Base-by-base conservation (phyloP, 2,888 invertebrate species). In the Sthenelais limicola region DNA sequence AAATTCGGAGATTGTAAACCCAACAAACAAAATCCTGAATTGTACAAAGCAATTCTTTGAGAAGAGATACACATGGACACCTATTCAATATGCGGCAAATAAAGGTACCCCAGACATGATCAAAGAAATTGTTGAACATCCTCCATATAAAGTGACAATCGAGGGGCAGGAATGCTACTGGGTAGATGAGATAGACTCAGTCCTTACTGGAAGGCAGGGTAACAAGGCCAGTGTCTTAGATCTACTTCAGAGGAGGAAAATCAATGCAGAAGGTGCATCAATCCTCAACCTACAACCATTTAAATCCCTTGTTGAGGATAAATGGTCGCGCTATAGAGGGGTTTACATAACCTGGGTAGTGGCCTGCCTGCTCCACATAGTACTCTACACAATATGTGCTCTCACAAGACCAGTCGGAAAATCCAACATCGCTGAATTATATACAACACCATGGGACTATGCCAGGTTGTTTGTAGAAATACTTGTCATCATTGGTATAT, bases 331-430 rank as follows among this genome's bases (percentile, higher is more conserved):
- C 30, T 56, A 56, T 21, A 32, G 30, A 21, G 32, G n/a, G 18
- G 30, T 33, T 21, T 56, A 56, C 32, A 56, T 56, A 1, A 33
- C 32, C 3, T 30, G 9, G 28, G 15, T 56, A 3, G n/a, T 56
- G 30, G 9, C 28, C 5, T 30, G 24, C 18, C 32, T 56, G 15
- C 7, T 21, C 12, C 33, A 21, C 32, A 56, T 56, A 33, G 33
- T 28, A 2, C 30, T 56, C 30, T 56, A 33, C 56, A 56, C 30
- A 9, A 18, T 56, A 21, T 56, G 56, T 32, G 56, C 56, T 3
- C n/a, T n/a, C 56, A 33, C 18, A 18, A 32, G 56, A 5, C 56
- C 56, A 15, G 33, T 56, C 12, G 30, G 24, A n/a, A 21, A 18
- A 1, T 3, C 15, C 1, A 56, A 28, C 30, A 9, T 32, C 9